A percentile compares a stretch with the other conserved stretches of the same genome.
These are phyloP conservation scores for Cataglyphis albicans DNA, from an alignment of 2,888 invertebrate species.

Conservation along the genomic window DNA sequence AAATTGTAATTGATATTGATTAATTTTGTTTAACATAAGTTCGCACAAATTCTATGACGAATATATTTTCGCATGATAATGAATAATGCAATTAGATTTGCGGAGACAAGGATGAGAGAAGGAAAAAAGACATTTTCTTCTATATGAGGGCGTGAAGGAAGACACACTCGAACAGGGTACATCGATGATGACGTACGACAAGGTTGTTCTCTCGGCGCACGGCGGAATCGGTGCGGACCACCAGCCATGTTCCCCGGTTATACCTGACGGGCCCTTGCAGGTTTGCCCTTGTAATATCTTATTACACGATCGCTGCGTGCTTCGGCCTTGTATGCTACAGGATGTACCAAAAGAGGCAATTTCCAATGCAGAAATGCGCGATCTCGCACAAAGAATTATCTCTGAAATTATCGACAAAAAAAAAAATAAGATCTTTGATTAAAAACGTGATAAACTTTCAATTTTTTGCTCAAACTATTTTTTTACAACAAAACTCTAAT, in stretches of 20 bases:
- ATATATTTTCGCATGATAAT: not conserved
- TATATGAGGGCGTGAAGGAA: conserved; percentile 11
- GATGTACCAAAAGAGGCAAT: conserved; percentile 10
- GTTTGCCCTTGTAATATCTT: conserved; percentile 79
- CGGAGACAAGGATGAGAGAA: not conserved
- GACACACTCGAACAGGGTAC: conserved; percentile 4
- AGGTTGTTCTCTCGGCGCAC: conserved; percentile 67
- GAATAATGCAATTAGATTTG: conserved; percentile 38
- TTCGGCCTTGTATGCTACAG: conserved; percentile 57
- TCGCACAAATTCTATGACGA: not conserved
- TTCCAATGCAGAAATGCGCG: not conserved
- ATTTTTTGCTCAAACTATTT: not conserved
- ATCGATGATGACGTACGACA: conserved; percentile 65
- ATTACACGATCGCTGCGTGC: conserved; percentile 79
- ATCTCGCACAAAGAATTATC: not conserved
- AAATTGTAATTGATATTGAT: conserved; percentile 4
- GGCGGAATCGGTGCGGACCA: conserved; percentile 75
- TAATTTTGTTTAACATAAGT: not conserved
- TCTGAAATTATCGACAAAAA: not conserved
- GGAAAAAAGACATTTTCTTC: not conserved
- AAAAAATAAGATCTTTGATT: not conserved
- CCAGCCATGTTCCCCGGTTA: conserved; percentile 71
- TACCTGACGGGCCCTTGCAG: conserved; percentile 76
- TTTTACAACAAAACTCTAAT: not conserved
- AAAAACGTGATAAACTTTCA: not conserved